These are phyloP conservation scores for Drosophila austrosaltans DNA, from an alignment of 2,888 invertebrate species.

Conservation along the genomic window DNA sequence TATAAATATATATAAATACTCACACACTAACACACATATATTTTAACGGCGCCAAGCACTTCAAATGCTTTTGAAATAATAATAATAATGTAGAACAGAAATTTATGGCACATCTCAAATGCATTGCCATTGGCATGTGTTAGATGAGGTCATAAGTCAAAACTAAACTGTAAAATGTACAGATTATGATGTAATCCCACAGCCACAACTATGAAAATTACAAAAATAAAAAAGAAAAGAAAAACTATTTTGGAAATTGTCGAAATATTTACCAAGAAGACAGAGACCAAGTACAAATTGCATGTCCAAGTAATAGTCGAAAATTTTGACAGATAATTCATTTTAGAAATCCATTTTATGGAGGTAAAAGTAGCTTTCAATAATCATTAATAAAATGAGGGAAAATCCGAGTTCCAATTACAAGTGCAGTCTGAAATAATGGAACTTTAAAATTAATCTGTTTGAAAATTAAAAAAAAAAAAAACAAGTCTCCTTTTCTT, in stretches of 20 bases:
- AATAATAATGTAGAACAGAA: conserved; percentile 9
- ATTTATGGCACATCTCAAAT: conserved; percentile 9
- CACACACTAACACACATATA: not conserved
- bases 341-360: too few species aligned
- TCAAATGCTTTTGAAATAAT: conserved; percentile 6
- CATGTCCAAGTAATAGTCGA: too few species aligned
- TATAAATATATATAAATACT: not conserved
- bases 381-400: too few species aligned
- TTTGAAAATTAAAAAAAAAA: too few species aligned
- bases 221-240: not conserved
- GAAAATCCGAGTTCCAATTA: too few species aligned
- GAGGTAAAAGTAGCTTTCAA: too few species aligned
- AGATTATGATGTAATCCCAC: conserved; percentile 10
- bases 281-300: too few species aligned
- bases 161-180: conserved; percentile 5
- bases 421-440: too few species aligned
- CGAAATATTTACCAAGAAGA: not conserved
- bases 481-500: too few species aligned
- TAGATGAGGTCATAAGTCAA: conserved; percentile 8
- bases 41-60: conserved; percentile 1
- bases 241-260: not conserved
- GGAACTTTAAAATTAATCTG: too few species aligned
- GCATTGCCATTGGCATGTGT: conserved; percentile 1
- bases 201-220: not conserved
- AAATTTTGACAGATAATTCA: too few species aligned